Evolutionary conservation across 2,888 invertebrate species (phyloP).

Genomic region (Spisula subtruncata): DNA sequence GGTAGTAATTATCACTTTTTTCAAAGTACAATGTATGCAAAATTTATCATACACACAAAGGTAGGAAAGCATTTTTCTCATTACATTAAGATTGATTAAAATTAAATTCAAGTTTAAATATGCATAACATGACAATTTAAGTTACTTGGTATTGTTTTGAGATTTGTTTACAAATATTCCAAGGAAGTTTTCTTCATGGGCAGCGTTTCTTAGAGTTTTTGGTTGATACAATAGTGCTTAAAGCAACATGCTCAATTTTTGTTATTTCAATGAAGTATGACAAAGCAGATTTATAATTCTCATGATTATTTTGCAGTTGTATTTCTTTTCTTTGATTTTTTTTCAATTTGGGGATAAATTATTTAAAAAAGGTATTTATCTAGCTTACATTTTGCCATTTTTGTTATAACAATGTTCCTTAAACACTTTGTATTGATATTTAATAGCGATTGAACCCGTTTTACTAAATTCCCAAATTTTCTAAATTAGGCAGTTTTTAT

Average conservation of each 20-base stretch:
- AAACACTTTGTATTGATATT: background rate
- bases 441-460: slow-evolving; percentile 11
- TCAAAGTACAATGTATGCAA: too few species aligned
- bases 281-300: too few species aligned
- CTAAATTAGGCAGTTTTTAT: background rate
- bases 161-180: too few species aligned
- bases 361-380: background rate
- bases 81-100: background rate
- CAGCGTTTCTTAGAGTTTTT: too few species aligned
- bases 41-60: background rate
- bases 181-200: too few species aligned
- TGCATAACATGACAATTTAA: background rate
- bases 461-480: background rate
- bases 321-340: background rate
- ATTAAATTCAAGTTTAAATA: background rate
- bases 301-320: too few species aligned
- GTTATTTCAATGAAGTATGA: too few species aligned
- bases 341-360: background rate
- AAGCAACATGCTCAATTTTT: too few species aligned
- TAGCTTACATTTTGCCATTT: background rate
- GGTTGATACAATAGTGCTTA: too few species aligned
- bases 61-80: background rate
- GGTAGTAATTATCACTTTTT: too few species aligned
- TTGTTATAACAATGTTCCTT: background rate
- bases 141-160: background rate